Conservation (phyloP, 2,797 vertebrate species). For the Trichosurus vulpecula region DNA sequence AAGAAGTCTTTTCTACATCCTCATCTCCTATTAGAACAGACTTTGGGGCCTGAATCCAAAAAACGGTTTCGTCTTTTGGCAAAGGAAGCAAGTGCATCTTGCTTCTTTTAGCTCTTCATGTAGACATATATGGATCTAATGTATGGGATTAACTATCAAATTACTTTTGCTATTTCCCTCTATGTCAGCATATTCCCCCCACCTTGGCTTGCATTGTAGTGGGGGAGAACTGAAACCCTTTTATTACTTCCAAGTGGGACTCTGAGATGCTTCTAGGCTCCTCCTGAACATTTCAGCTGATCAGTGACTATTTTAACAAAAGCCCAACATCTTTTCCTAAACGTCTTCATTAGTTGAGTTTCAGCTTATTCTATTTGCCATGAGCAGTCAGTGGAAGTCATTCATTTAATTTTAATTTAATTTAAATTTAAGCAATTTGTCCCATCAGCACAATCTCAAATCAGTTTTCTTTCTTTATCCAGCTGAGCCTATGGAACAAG, state of each 20-base stretch:
- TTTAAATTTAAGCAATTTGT: constrained; percentile 39
- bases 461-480: constrained; percentile 66
- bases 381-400: constrained; percentile 67
- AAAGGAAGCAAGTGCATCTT: constrained; percentile 25
- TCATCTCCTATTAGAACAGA: constrained; percentile 22
- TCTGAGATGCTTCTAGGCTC: constrained; percentile 63
- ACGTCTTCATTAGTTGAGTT: constrained; percentile 69
- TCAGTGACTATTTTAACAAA: constrained; percentile 72
- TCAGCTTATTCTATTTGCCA: constrained; percentile 61
- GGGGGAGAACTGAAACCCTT: constrained; percentile 53
- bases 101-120: constrained; percentile 20
- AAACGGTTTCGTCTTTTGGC: background rate
- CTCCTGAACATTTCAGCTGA: constrained; percentile 61
- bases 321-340: constrained; percentile 67
- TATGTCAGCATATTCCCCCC: constrained; percentile 55
- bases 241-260: constrained; percentile 55
- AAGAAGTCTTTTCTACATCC: constrained; percentile 13
- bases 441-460: constrained; percentile 75
- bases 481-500: constrained; percentile 54
- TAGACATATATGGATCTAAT: background rate
- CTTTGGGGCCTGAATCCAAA: constrained; percentile 29
- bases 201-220: constrained; percentile 65
- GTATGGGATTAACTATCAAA: constrained; percentile 46
- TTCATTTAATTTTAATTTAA: constrained; percentile 44
- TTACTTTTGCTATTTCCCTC: constrained; percentile 53